These are phyloP conservation scores for Notamacropus eugenii DNA, from an alignment of 2,797 vertebrate genomes.

Conservation along the genomic window DNA sequence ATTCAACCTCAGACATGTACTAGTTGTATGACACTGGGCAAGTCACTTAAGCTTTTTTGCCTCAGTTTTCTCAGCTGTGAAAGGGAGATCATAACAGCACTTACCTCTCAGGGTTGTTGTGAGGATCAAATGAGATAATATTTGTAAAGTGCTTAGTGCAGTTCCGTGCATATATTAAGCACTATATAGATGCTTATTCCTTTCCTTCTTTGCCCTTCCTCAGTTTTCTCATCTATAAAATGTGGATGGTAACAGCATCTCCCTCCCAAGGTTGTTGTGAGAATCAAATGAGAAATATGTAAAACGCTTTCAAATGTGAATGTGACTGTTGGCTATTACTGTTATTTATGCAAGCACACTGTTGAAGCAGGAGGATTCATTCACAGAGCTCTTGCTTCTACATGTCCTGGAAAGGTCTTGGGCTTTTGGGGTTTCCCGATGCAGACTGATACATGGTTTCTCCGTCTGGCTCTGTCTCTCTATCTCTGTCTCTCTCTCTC, in stretches of 20 bases:
- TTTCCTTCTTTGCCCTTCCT: neutral
- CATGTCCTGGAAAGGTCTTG: constrained; percentile 3
- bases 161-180: neutral
- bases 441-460: neutral
- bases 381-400: constrained; percentile 6
- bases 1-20: neutral
- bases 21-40: neutral
- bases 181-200: neutral
- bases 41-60: neutral
- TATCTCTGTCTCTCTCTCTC: no score
- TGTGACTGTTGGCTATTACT: neutral
- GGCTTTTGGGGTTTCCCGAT: constrained; percentile 17
- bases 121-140: neutral
- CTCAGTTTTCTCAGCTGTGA: neutral
- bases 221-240: neutral
- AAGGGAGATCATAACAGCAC: neutral
- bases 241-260: neutral
- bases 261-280: neutral
- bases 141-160: neutral
- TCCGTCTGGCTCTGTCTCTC: neutral
- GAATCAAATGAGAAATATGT: neutral
- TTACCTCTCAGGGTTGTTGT: neutral
- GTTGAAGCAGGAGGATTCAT: neutral
- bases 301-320: neutral
- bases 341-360: constrained; percentile 12